phyloP scores from a whole-genome alignment of 2,888 invertebrate genomes.

The Dicranocentrus wangi region DNA sequence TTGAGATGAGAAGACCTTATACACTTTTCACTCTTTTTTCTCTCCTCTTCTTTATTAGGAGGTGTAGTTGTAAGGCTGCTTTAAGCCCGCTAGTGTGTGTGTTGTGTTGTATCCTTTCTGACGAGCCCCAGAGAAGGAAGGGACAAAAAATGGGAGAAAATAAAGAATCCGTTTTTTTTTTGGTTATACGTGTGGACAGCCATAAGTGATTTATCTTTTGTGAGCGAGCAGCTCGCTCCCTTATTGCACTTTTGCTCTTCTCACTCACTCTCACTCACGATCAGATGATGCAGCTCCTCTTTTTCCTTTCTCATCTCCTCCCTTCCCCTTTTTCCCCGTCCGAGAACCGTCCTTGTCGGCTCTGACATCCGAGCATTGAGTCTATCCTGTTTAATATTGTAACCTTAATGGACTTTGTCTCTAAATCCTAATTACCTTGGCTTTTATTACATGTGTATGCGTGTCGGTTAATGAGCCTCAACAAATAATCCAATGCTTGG shows the following conservation, averaged over 20 bases:
- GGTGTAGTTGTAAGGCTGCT: slow-evolving; percentile 33
- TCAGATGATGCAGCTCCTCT: not conserved
- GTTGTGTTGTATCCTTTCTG: too few relatives aligned
- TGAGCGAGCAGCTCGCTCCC: slow-evolving; percentile 8
- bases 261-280: slow-evolving; percentile 3
- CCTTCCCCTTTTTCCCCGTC: too few relatives aligned
- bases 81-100: too few relatives aligned
- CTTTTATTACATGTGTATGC: slow-evolving; percentile 66
- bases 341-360: too few relatives aligned
- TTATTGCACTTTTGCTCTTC: slow-evolving; percentile 34
- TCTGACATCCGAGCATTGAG: slow-evolving; percentile 32
- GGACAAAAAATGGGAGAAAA: slow-evolving; percentile 19
- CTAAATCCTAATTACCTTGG: slow-evolving; percentile 68
- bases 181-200: slow-evolving; percentile 68
- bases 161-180: slow-evolving; percentile 43
- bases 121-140: too few relatives aligned
- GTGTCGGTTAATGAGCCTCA: slow-evolving; percentile 49
- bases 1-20: not conserved
- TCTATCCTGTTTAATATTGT: slow-evolving; percentile 55
- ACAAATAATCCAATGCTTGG: slow-evolving; percentile 40
- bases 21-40: slow-evolving; percentile 24
- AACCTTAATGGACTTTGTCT: slow-evolving; percentile 68
- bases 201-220: slow-evolving; percentile 69
- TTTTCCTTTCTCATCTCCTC: slow-evolving; percentile 9
- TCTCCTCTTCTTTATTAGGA: slow-evolving; percentile 28